Conservation (phyloP, 2,797 vertebrate genomes). For the Microctenopoma steveboyesi region DNA sequence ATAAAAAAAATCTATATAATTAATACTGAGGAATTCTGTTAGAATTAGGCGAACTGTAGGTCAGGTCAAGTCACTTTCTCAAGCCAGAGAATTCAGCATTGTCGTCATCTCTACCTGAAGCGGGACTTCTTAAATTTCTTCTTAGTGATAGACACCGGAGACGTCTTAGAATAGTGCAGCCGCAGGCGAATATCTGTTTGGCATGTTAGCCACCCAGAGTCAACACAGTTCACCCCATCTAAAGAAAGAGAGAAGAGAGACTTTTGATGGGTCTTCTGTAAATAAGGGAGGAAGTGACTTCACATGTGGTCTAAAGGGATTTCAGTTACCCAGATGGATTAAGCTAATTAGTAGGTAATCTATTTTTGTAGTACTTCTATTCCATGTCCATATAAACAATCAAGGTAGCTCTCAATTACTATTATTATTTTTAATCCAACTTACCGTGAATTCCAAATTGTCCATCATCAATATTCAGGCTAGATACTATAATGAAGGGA, state of each 20-base stretch:
- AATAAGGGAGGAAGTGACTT: conserved; percentile 10
- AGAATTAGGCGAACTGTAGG: too few relatives aligned
- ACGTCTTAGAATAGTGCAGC: conserved; percentile 92
- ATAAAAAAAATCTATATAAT: too few relatives aligned
- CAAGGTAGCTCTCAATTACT: neutral
- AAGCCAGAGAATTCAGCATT: conserved; percentile 5
- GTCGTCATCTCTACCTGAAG: conserved; percentile 87
- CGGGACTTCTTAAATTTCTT: conserved; percentile 98
- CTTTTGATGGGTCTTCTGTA: too few relatives aligned
- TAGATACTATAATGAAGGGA: conserved; percentile 82
- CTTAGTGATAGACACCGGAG: conserved; percentile 95
- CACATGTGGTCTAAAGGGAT: neutral
- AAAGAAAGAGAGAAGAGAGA: conserved; percentile 9
- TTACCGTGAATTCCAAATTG: conserved; percentile 94
- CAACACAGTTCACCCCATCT: conserved; percentile 90
- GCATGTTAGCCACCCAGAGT: conserved; percentile 96
- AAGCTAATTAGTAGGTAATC: neutral
- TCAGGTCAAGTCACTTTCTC: conserved; percentile 17
- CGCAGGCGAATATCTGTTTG: conserved; percentile 97
- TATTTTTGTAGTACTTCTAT: neutral
- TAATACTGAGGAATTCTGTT: neutral
- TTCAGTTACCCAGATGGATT: neutral
- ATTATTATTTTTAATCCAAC: conserved; percentile 60
- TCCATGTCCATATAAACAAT: neutral
- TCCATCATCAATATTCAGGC: conserved; percentile 87